These are phyloP conservation scores for Acanthisitta chloris DNA, from an alignment of 2,113 vertebrate species.

Conservation along the genomic window DNA sequence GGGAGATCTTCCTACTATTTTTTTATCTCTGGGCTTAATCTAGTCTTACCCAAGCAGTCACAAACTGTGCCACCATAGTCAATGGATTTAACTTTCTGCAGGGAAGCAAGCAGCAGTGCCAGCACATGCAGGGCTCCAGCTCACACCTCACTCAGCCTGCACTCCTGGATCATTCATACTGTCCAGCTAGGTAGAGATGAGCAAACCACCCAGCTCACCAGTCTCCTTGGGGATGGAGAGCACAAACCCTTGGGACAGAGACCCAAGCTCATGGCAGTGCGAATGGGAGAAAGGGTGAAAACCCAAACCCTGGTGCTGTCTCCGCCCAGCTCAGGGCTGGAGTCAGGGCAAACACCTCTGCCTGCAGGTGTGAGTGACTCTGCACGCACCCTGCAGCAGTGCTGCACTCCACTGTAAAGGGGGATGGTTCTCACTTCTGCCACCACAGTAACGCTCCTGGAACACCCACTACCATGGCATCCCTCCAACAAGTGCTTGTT, in stretches of 20 bases:
- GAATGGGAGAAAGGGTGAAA: background rate
- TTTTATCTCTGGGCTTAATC: background rate
- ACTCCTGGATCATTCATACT: accelerated
- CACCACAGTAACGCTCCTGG: background rate
- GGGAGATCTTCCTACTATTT: background rate
- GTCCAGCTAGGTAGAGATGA: background rate
- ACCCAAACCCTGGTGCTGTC: background rate
- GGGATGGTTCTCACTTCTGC: background rate
- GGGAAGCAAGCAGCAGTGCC: background rate
- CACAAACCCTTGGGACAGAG: background rate
- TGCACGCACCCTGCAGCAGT: too few relatives aligned
- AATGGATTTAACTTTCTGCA: background rate
- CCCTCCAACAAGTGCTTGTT: background rate
- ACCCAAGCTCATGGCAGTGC: background rate
- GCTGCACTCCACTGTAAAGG: background rate
- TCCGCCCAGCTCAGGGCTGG: background rate
- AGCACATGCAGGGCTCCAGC: background rate
- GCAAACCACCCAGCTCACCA: background rate
- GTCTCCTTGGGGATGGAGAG: background rate
- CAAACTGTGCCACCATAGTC: background rate
- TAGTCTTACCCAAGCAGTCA: background rate
- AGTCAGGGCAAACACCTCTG: background rate
- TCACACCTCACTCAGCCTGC: background rate
- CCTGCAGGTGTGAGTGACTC: background rate
- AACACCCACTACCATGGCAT: background rate